A percentile compares a stretch with the other conserved stretches of the same genome.
These are phyloP conservation scores for Nemapogon koenigi DNA, from an alignment of 2,888 invertebrate genomes.

Conservation along the genomic window DNA sequence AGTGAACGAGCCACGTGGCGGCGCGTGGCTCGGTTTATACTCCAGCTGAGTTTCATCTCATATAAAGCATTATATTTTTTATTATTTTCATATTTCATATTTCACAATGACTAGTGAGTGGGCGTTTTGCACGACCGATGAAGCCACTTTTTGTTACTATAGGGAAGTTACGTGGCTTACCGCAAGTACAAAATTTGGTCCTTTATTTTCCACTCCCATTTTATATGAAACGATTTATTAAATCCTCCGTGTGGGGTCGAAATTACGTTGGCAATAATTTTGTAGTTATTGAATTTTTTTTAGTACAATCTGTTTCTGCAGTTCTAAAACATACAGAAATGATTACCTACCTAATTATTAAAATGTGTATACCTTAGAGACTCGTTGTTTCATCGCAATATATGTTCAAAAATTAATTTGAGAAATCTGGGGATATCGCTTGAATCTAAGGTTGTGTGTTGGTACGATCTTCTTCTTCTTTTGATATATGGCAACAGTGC, in stretches of 20 bases:
- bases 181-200: constrained; percentile 54
- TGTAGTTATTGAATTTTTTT: too few relatives aligned
- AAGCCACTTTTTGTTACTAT: constrained; percentile 35
- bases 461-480: too few relatives aligned
- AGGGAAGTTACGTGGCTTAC: constrained; percentile 30
- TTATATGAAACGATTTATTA: constrained; percentile 59
- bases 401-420: too few relatives aligned
- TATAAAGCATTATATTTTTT: constrained; percentile 47
- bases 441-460: too few relatives aligned
- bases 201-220: constrained; percentile 49
- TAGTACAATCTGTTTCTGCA: too few relatives aligned
- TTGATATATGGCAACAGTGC: too few relatives aligned
- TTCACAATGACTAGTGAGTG: constrained; percentile 61
- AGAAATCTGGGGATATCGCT: too few relatives aligned
- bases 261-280: constrained; percentile 55
- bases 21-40: constrained; percentile 53
- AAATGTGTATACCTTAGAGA: too few relatives aligned
- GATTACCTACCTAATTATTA: too few relatives aligned
- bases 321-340: too few relatives aligned
- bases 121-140: constrained; percentile 64
- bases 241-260: constrained; percentile 45
- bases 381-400: too few relatives aligned
- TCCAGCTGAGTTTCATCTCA: constrained; percentile 31
- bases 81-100: constrained; percentile 65
- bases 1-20: constrained; percentile 40